Evolutionary conservation across 2,797 vertebrate genomes (phyloP).

Genomic region (Etheostoma nigrum): DNA sequence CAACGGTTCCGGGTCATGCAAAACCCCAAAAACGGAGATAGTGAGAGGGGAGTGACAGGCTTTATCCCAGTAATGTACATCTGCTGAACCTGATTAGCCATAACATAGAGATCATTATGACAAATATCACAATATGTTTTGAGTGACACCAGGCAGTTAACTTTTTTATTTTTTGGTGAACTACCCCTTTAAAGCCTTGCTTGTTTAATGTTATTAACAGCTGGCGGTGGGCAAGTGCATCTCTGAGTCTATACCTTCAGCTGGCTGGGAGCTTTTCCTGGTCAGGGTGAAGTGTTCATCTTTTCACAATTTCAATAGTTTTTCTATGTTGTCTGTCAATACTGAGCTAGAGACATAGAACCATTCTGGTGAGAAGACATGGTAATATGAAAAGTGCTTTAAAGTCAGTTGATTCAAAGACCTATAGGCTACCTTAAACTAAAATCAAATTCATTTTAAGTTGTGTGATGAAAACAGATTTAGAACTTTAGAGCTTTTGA

Average conservation of each 20-base stretch:
- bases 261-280: neutral
- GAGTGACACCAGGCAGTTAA: neutral
- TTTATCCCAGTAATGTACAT: too few relatives aligned
- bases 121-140: neutral
- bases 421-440: neutral
- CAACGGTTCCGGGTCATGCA: too few relatives aligned
- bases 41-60: too few relatives aligned
- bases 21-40: too few relatives aligned
- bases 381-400: neutral
- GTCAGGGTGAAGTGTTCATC: neutral
- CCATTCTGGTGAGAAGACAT: neutral
- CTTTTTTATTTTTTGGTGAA: neutral
- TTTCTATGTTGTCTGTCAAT: too few relatives aligned
- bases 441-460: neutral
- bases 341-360: neutral
- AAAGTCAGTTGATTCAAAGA: neutral
- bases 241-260: neutral
- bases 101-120: neutral
- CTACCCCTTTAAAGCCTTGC: conserved; percentile 25
- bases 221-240: conserved; percentile 23
- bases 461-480: neutral
- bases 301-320: neutral
- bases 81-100: too few relatives aligned
- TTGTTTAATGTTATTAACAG: conserved; percentile 22
- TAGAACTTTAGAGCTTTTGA: too few relatives aligned